Conservation (phyloP, 1,140 invertebrate genomes). For the Drosophila cardini region DNA sequence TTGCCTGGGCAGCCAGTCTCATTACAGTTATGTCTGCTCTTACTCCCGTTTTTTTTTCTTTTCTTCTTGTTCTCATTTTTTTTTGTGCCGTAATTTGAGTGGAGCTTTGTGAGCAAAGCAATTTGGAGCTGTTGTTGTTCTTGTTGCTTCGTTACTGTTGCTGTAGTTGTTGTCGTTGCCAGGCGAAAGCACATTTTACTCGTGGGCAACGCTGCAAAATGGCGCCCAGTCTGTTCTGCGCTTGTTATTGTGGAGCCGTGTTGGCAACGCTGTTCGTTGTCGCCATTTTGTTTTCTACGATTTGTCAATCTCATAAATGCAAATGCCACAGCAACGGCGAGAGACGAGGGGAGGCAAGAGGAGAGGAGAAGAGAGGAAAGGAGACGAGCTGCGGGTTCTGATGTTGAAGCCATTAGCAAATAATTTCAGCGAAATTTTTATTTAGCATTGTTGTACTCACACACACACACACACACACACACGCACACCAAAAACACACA, state of each 20-base stretch:
- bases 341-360: neutral
- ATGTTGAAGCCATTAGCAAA: conserved; percentile 76
- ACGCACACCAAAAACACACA: conserved; percentile 8
- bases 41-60: neutral
- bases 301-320: conserved; percentile 80
- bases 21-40: conserved; percentile 39
- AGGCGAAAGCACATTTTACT: conserved; percentile 34
- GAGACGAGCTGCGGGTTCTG: conserved; percentile 18
- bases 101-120: conserved; percentile 68
- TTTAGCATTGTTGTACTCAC: conserved; percentile 63
- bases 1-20: conserved; percentile 55
- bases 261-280: conserved; percentile 14
- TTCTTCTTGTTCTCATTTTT: conserved; percentile 11
- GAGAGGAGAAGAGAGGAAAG: neutral
- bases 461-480: conserved; percentile 31
- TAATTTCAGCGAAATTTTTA: conserved; percentile 80
- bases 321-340: conserved; percentile 61
- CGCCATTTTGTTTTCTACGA: conserved; percentile 74
- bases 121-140: conserved; percentile 58
- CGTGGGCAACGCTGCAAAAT: conserved; percentile 54
- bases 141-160: conserved; percentile 46
- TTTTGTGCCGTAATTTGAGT: conserved; percentile 61
- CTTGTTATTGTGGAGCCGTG: conserved; percentile 4
- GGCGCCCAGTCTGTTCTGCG: conserved; percentile 51
- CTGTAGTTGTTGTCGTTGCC: conserved; percentile 55